A percentile compares a stretch with the other conserved stretches of the same genome.
These are phyloP conservation scores for Lutraria lutraria DNA, from an alignment of 2,888 invertebrate species.

Conservation along the genomic window DNA sequence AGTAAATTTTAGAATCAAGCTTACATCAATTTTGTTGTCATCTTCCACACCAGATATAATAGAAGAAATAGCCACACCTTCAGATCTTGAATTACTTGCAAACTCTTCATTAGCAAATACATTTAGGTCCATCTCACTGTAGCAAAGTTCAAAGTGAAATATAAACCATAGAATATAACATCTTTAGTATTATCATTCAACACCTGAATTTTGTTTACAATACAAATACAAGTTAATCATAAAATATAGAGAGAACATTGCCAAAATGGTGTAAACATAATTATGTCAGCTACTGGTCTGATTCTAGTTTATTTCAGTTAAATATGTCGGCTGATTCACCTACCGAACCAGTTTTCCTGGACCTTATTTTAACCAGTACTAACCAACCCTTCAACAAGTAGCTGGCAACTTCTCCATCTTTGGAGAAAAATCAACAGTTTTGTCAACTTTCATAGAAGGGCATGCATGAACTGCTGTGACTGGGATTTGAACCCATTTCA, in stretches of 20 bases:
- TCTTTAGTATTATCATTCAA: background rate
- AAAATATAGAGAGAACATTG: background rate
- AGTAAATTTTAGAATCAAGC: slow-evolving; percentile 13
- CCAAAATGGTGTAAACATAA: background rate
- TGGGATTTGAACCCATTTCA: too few relatives aligned
- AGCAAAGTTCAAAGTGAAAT: background rate
- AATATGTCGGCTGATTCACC: too few relatives aligned
- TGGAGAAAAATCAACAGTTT: too few relatives aligned
- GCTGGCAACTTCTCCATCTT: too few relatives aligned
- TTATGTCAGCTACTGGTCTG: too few relatives aligned
- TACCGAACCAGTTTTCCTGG: too few relatives aligned
- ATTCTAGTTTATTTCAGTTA: too few relatives aligned
- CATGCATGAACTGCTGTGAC: too few relatives aligned
- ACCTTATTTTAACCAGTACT: too few relatives aligned
- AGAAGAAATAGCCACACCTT: slow-evolving; percentile 76
- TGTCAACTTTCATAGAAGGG: too few relatives aligned
- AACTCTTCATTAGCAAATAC: slow-evolving; percentile 83
- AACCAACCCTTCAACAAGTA: too few relatives aligned
- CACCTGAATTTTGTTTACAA: background rate
- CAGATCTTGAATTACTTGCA: slow-evolving; percentile 75
- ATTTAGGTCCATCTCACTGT: slow-evolving; percentile 80
- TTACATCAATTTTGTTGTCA: slow-evolving; percentile 68
- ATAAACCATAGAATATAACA: slow-evolving; percentile 21
- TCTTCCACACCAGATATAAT: slow-evolving; percentile 74
- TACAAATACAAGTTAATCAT: background rate